phyloP scores from a whole-genome alignment of 2,113 vertebrate species.

The Hippoglossus stenolepis region DNA sequence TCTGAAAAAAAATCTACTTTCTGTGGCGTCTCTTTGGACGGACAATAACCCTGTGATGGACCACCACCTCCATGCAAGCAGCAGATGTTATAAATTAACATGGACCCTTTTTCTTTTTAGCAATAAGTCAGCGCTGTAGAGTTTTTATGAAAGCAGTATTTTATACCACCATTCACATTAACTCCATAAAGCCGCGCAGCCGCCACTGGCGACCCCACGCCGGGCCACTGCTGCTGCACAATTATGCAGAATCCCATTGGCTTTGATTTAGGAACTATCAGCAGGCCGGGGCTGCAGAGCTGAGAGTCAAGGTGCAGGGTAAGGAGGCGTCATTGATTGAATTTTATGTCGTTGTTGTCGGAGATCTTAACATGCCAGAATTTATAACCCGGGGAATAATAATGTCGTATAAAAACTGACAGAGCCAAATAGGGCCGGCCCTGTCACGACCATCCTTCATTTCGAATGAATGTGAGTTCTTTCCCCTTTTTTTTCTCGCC shows the following conservation, averaged over 20 bases:
- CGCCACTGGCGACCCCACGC: slow-evolving; percentile 38
- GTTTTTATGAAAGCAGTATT: slow-evolving; percentile 76
- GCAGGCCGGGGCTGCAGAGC: slow-evolving; percentile 55
- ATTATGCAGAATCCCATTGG: slow-evolving; percentile 82
- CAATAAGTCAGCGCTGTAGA: slow-evolving; percentile 53
- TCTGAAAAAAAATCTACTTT: background rate
- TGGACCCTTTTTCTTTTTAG: slow-evolving; percentile 32
- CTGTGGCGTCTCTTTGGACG: background rate
- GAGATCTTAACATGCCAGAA: slow-evolving; percentile 87
- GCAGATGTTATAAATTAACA: slow-evolving; percentile 69
- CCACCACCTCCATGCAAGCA: slow-evolving; percentile 27
- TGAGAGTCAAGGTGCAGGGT: slow-evolving; percentile 45
- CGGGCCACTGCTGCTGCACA: slow-evolving; percentile 56
- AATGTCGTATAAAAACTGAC: slow-evolving; percentile 87
- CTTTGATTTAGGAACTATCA: slow-evolving; percentile 84
- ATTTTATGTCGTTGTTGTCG: slow-evolving; percentile 85
- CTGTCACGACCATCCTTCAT: slow-evolving; percentile 66
- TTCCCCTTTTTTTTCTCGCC: slow-evolving; percentile 48
- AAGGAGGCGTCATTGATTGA: slow-evolving; percentile 83
- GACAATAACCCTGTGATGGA: slow-evolving; percentile 6
- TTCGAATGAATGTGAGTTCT: slow-evolving; percentile 63
- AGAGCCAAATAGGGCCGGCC: slow-evolving; percentile 63
- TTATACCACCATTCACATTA: slow-evolving; percentile 73
- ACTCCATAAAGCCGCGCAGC: slow-evolving; percentile 68
- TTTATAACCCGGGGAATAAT: slow-evolving; percentile 86